Evolutionary conservation across 1,140 invertebrate genomes (phyloP).

Genomic region (Drepana arcuata): DNA sequence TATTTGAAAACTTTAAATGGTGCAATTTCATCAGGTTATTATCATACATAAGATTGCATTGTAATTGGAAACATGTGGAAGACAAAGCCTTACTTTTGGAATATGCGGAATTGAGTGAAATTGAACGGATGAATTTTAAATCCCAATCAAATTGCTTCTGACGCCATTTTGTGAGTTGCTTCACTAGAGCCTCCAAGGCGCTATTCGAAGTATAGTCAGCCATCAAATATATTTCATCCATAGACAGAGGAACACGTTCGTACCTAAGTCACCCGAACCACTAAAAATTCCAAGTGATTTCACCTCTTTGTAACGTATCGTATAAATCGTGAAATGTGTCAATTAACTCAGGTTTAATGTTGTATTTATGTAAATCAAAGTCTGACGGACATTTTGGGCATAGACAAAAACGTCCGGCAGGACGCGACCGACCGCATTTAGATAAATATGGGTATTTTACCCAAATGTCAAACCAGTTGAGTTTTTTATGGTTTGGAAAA

Average conservation of each 20-base stretch:
- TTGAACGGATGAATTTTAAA: constrained; percentile 1
- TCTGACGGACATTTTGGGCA: constrained; percentile 31
- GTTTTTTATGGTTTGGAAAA: constrained; percentile 7
- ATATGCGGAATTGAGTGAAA: background rate
- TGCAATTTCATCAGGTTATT: too few species aligned
- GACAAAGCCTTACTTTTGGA: too few species aligned
- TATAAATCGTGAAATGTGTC: constrained; percentile 56
- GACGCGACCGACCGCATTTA: constrained; percentile 23
- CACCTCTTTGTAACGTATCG: constrained; percentile 26
- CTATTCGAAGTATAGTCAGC: too few species aligned
- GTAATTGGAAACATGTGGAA: too few species aligned
- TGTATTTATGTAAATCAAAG: constrained; percentile 53
- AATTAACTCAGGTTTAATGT: constrained; percentile 56
- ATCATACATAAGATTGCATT: too few species aligned
- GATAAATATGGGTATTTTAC: constrained; percentile 28
- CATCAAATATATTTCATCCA: too few species aligned
- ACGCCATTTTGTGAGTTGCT: too few species aligned
- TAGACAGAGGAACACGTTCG: too few species aligned
- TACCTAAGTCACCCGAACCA: too few species aligned
- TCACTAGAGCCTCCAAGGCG: too few species aligned
- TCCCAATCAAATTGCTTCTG: constrained; percentile 1
- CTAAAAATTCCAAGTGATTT: constrained; percentile 43
- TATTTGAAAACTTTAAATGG: too few species aligned
- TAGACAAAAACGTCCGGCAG: constrained; percentile 17
- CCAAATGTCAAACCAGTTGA: constrained; percentile 26